Evolutionary conservation across 2,888 invertebrate genomes (phyloP).

Genomic region (Seladonia tumulorum): DNA sequence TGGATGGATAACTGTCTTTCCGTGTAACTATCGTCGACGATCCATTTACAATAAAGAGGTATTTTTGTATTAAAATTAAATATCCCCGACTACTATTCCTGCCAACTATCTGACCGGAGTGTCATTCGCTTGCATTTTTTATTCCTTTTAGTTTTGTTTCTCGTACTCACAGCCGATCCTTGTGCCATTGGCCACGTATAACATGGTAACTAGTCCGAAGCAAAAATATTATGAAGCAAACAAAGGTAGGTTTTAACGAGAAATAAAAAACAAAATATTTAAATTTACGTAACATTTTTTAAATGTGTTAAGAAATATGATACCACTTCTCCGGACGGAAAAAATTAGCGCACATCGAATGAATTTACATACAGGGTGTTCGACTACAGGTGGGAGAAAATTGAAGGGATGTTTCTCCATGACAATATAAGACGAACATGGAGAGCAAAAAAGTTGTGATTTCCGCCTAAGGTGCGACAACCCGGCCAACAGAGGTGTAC

Average conservation of each 20-base stretch:
- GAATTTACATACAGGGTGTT: too few species aligned
- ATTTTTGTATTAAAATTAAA: slow-evolving; percentile 69
- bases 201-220: neutral
- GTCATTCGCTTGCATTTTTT: neutral
- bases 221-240: neutral
- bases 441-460: too few species aligned
- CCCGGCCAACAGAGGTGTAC: too few species aligned
- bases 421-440: too few species aligned
- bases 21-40: slow-evolving; percentile 67
- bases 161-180: neutral
- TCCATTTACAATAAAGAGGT: slow-evolving; percentile 74
- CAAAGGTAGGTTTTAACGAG: neutral
- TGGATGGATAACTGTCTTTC: slow-evolving; percentile 67
- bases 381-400: too few species aligned
- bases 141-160: neutral
- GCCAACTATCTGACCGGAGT: neutral
- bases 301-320: neutral
- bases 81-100: neutral
- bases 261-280: neutral
- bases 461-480: too few species aligned
- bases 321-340: neutral
- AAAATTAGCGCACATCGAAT: too few species aligned
- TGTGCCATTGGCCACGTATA: neutral
- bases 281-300: neutral
- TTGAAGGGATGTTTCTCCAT: too few species aligned